Conservation (phyloP, 2,888 invertebrate genomes). For the Amphipyra tragopoginis region DNA sequence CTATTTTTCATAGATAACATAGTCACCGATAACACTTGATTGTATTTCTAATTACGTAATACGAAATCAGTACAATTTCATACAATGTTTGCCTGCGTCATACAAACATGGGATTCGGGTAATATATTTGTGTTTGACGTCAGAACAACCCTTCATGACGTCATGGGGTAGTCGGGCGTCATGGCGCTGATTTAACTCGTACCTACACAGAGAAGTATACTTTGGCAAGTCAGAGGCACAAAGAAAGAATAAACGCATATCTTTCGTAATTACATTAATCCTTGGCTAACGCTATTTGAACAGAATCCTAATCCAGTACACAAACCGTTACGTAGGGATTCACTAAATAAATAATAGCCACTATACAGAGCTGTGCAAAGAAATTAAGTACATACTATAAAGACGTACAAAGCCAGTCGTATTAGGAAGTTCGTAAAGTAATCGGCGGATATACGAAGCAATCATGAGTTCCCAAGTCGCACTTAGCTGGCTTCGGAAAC, state of each 20-base stretch:
- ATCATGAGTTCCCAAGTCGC: constrained; percentile 54
- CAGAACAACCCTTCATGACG: constrained; percentile 41
- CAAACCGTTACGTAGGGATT: constrained; percentile 4
- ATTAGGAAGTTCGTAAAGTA: constrained; percentile 51
- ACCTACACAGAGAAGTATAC: constrained; percentile 24
- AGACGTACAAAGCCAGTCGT: constrained; percentile 16
- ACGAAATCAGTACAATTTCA: constrained; percentile 2
- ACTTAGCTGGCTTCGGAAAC: constrained; percentile 27
- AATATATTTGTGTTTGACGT: constrained; percentile 43
- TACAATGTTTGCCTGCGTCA: constrained; percentile 13
- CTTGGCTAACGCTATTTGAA: constrained; percentile 10
- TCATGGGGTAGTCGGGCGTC: constrained; percentile 43
- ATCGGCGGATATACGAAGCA: constrained; percentile 54
- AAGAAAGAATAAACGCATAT: constrained; percentile 20
- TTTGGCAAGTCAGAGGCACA: constrained; percentile 29
- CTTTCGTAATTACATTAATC: constrained; percentile 35
- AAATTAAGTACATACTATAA: constrained; percentile 1
- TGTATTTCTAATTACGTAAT: too few relatives aligned
- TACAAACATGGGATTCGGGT: constrained; percentile 28
- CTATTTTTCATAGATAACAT: too few relatives aligned
- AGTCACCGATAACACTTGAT: too few relatives aligned
- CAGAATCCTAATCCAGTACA: constrained; percentile 10
- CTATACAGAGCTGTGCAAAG: background rate
- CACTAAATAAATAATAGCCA: constrained; percentile 1
- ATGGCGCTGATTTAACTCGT: constrained; percentile 29